Evolutionary conservation across 2,797 vertebrate genomes (phyloP), one percentile per base, ranked within the genome.

Genomic region (Hemibagrus guttatus): DNA sequence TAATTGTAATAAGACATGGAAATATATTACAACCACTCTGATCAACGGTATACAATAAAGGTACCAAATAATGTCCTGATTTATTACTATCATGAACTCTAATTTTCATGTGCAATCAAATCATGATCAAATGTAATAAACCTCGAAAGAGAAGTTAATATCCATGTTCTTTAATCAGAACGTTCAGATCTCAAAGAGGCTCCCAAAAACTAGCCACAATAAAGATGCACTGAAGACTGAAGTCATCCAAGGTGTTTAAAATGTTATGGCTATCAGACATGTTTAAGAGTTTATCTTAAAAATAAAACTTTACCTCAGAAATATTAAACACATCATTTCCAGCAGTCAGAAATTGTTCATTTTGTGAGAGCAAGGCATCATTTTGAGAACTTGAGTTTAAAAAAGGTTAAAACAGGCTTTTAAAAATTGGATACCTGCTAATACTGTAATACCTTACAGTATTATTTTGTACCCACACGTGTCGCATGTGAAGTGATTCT

Each of bases 261-360:
- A 49, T 52, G 72, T 75, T n/a, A 2, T 16, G 4, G 71, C 11
- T 49, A 54, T 28, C 49, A 54, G 49, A n/a, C 16, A 13, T 49
- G 13, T 1, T 9, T 13, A 69, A 49, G 49, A 49, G 23, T 16
- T 74, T 14, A 74, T 42, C 71, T 8, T 23, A 11, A 23, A 6
- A 26, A 75, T 75, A 75, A 49, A 74, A 49, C 42, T 16, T 74
- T 14, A 74, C 71, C 71, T 8, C 46, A 11, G 46, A 6, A 26
- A 75, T 75, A 75, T 75, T 52, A 75, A 74, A 52, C 42, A n/a
- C 46, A 52, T 75, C 7, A 75, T 52, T 75, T n/a, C 5, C 21
- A 72, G 23, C 39, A 46, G 35, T 28, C 23, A 74, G 23, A 54
- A 76, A 76, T 16, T 9, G 28, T 21, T n/a, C 56, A 54, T 54